phyloP scores from a whole-genome alignment of 2,113 vertebrate genomes.

The Stigmatopora nigra region DNA sequence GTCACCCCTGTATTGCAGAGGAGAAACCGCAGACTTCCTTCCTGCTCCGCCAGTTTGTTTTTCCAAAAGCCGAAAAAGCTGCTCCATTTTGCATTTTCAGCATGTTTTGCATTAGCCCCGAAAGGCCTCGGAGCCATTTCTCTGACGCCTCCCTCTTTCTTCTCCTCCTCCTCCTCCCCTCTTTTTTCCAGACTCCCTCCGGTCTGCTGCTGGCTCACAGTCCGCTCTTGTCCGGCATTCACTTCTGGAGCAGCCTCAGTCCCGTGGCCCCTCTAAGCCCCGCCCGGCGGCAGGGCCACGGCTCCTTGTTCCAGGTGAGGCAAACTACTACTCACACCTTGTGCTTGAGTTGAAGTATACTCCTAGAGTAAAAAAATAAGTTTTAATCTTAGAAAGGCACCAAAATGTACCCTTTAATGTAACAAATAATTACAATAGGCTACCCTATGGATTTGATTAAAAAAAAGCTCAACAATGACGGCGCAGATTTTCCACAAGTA shows the following conservation, averaged over 20 bases:
- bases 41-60: slow-evolving; percentile 59
- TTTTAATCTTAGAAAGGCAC: no score
- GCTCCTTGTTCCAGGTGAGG: slow-evolving; percentile 88
- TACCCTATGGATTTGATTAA: no score
- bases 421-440: no score
- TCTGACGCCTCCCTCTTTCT: slow-evolving; percentile 27
- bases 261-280: slow-evolving; percentile 90
- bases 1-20: slow-evolving; percentile 50
- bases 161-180: background rate
- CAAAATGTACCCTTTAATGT: no score
- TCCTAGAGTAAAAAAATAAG: no score
- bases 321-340: no score
- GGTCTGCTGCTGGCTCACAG: slow-evolving; percentile 90
- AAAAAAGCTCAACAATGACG: no score
- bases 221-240: slow-evolving; percentile 87
- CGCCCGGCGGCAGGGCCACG: slow-evolving; percentile 88
- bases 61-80: slow-evolving; percentile 53
- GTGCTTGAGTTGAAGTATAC: no score
- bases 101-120: slow-evolving; percentile 45
- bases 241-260: slow-evolving; percentile 96
- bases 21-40: slow-evolving; percentile 67
- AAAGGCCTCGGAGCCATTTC: slow-evolving; percentile 20
- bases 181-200: slow-evolving; percentile 77
- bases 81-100: slow-evolving; percentile 43
- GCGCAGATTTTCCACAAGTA: no score